These are phyloP conservation scores for Potamilus streckersoni DNA, from an alignment of 1,140 invertebrate species.

Conservation along the genomic window DNA sequence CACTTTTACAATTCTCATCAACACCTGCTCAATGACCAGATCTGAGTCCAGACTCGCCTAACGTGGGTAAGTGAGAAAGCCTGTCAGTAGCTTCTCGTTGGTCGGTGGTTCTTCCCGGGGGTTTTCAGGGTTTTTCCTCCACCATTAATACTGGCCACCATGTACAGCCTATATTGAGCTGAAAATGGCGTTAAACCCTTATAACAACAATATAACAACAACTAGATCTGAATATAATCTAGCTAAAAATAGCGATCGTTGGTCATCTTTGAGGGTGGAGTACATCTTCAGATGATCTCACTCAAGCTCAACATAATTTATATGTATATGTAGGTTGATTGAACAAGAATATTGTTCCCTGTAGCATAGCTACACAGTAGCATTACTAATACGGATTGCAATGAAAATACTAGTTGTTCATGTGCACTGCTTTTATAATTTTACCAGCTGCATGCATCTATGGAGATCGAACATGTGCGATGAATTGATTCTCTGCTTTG, in stretches of 20 bases:
- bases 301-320: constrained; percentile 23
- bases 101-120: too few species aligned
- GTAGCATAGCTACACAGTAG: constrained; percentile 65
- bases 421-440: constrained; percentile 49
- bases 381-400: constrained; percentile 53
- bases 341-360: constrained; percentile 29
- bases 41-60: too few species aligned
- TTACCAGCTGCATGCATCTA: constrained; percentile 46
- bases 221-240: constrained; percentile 63
- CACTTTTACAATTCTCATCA: constrained; percentile 35
- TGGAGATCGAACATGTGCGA: constrained; percentile 4
- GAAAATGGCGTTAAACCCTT: too few species aligned
- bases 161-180: too few species aligned
- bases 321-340: constrained; percentile 22
- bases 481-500: neutral
- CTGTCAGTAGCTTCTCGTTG: too few species aligned
- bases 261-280: constrained; percentile 12
- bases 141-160: too few species aligned
- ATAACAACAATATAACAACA: too few species aligned
- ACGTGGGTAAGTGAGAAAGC: too few species aligned
- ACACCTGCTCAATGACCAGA: constrained; percentile 53
- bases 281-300: constrained; percentile 20
- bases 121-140: too few species aligned
- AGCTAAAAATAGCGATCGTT: constrained; percentile 66
- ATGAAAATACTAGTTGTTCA: constrained; percentile 42